Conservation (phyloP, 2,888 invertebrate genomes). For the Cosmopolites sordidus region DNA sequence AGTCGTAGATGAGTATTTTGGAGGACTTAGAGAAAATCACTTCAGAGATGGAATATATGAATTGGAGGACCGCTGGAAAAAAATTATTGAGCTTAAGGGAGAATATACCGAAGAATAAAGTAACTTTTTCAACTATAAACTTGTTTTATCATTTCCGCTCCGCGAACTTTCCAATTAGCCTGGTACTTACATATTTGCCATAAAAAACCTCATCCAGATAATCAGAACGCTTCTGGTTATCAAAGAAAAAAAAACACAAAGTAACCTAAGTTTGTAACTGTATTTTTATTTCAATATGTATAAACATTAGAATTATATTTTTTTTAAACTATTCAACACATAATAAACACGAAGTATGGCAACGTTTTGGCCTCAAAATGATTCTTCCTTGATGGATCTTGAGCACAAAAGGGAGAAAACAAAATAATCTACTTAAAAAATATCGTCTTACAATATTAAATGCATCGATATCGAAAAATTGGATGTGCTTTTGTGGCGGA, state of each 20-base stretch:
- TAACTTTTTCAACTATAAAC: too few relatives aligned
- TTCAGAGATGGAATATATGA: too few relatives aligned
- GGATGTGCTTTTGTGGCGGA: constrained; percentile 12
- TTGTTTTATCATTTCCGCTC: too few relatives aligned
- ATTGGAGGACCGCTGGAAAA: too few relatives aligned
- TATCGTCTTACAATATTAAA: constrained; percentile 13
- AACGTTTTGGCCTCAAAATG: constrained; percentile 39
- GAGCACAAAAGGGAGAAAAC: constrained; percentile 35
- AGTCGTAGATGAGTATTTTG: too few relatives aligned
- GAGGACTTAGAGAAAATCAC: too few relatives aligned
- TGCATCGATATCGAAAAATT: constrained; percentile 3
- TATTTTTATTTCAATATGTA: constrained; percentile 35
- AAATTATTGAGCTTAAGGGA: too few relatives aligned
- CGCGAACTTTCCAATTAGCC: too few relatives aligned
- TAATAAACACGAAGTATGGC: constrained; percentile 39
- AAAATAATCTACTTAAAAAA: constrained; percentile 22
- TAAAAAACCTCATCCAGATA: too few relatives aligned
- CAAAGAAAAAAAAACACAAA: constrained; percentile 2
- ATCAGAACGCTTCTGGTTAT: too few relatives aligned
- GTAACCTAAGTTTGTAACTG: constrained; percentile 1
- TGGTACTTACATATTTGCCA: too few relatives aligned
- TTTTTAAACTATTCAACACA: constrained; percentile 22
- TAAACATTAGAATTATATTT: constrained; percentile 30
- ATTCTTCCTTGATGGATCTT: constrained; percentile 31
- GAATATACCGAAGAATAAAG: too few relatives aligned